A percentile compares a stretch with the other conserved stretches of the same genome.
phyloP scores from a whole-genome alignment of 2,888 invertebrate species.

The Ellobium chinense region DNA sequence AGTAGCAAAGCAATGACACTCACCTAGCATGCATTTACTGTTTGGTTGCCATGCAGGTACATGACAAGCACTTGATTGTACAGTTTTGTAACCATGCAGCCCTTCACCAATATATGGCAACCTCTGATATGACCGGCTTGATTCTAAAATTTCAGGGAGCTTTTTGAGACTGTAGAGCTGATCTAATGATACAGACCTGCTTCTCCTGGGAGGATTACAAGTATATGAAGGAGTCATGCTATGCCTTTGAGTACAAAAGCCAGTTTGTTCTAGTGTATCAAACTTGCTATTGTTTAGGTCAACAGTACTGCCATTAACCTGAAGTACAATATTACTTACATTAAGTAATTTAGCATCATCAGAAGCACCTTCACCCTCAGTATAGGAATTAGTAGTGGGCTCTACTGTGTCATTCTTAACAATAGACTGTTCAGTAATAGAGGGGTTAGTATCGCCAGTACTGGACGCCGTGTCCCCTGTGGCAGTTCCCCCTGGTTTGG shows the following conservation, averaged over 20 bases:
- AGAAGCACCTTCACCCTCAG: conserved; percentile 34
- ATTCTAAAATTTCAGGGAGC: not conserved
- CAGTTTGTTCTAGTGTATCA: not conserved
- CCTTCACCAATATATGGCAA: conserved; percentile 41
- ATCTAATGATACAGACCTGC: conserved; percentile 24
- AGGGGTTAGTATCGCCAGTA: conserved; percentile 44
- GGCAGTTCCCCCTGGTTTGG: conserved; percentile 37
- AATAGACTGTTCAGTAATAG: conserved; percentile 5
- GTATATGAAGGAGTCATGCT: not conserved
- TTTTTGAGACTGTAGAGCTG: conserved; percentile 19
- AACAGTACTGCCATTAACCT: conserved; percentile 31
- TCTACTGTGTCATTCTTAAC: conserved; percentile 19
- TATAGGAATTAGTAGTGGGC: conserved; percentile 30
- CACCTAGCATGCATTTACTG: conserved; percentile 16
- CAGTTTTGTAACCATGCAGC: conserved; percentile 14
- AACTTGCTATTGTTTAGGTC: not conserved
- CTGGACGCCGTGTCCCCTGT: conserved; percentile 34
- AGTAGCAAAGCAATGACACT: conserved; percentile 24
- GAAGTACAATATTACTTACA: conserved; percentile 48
- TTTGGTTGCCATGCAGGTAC: conserved; percentile 17
- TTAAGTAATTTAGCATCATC: conserved; percentile 43
- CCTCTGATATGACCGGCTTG: conserved; percentile 15
- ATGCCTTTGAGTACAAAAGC: not conserved
- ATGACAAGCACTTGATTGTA: not conserved
- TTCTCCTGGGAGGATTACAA: not conserved